Conservation (phyloP, 1,140 invertebrate species). For the Pararge aegeria region DNA sequence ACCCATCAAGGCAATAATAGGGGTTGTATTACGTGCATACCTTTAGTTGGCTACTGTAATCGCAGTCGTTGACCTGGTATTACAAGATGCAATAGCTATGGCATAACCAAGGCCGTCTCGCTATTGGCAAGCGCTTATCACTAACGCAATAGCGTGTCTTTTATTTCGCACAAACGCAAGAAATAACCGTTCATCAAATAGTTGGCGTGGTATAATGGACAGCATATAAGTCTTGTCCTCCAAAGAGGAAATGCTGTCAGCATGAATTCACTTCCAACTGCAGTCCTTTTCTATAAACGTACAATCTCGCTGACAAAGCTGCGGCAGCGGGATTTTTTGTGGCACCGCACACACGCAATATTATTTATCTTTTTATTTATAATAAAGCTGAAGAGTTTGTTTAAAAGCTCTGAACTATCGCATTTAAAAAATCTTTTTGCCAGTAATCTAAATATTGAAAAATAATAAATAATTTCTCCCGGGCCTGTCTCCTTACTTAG, state of each 20-base stretch:
- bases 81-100: not conserved
- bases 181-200: not conserved
- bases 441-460: too few relatives aligned
- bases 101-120: not conserved
- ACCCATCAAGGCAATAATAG: slow-evolving; percentile 15
- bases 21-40: slow-evolving; percentile 23
- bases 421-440: too few relatives aligned
- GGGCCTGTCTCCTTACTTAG: too few relatives aligned
- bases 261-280: not conserved
- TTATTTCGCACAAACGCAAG: not conserved
- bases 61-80: slow-evolving; percentile 14
- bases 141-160: not conserved
- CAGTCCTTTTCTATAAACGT: not conserved
- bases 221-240: not conserved
- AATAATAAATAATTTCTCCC: too few relatives aligned
- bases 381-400: too few relatives aligned
- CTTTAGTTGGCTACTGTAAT: slow-evolving; percentile 11
- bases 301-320: not conserved
- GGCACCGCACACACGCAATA: too few relatives aligned
- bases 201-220: not conserved
- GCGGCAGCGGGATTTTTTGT: too few relatives aligned
- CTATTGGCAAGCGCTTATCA: not conserved
- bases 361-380: too few relatives aligned
- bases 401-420: too few relatives aligned
- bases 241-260: not conserved